Evolutionary conservation across 1,140 invertebrate genomes (phyloP).

Genomic region (Episyrphus balteatus): DNA sequence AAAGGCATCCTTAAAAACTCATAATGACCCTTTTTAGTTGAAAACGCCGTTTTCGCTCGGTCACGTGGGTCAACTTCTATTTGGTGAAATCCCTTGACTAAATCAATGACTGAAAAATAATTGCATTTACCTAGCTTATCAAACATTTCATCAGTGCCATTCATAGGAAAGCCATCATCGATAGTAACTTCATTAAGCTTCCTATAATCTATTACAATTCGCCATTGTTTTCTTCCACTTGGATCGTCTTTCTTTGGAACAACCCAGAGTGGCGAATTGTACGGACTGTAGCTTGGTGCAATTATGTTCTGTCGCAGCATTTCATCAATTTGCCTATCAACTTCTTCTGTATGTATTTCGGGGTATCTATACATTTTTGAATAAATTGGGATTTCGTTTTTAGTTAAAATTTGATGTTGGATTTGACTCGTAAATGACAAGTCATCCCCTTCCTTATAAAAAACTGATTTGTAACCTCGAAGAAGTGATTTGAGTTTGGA

Average conservation of each 20-base stretch:
- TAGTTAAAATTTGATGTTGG: too few species aligned
- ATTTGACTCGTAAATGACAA: too few species aligned
- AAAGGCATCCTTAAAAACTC: too few species aligned
- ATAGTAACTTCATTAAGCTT: slow-evolving; percentile 18
- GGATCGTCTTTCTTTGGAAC: slow-evolving; percentile 17
- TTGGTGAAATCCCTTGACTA: slow-evolving; percentile 37
- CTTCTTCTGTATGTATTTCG: slow-evolving; percentile 18
- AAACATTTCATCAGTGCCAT: slow-evolving; percentile 11
- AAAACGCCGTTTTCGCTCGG: too few species aligned
- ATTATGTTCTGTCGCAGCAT: slow-evolving; percentile 24
- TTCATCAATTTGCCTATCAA: slow-evolving; percentile 17
- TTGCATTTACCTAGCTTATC: too few species aligned
- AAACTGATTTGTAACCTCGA: too few species aligned
- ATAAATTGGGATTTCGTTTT: too few species aligned
- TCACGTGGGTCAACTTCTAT: too few species aligned
- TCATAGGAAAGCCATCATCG: slow-evolving; percentile 11
- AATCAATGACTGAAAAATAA: slow-evolving; percentile 13
- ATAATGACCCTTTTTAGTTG: too few species aligned
- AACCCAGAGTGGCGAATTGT: slow-evolving; percentile 14
- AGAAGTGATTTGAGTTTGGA: too few species aligned
- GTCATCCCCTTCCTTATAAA: too few species aligned
- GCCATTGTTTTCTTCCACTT: slow-evolving; percentile 13
- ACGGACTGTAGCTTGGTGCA: slow-evolving; percentile 11
- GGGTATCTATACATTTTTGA: slow-evolving; percentile 26
- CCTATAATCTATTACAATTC: slow-evolving; percentile 33